phyloP scores from a whole-genome alignment of 2,797 vertebrate genomes.

The Catamblyrhynchus diadema region DNA sequence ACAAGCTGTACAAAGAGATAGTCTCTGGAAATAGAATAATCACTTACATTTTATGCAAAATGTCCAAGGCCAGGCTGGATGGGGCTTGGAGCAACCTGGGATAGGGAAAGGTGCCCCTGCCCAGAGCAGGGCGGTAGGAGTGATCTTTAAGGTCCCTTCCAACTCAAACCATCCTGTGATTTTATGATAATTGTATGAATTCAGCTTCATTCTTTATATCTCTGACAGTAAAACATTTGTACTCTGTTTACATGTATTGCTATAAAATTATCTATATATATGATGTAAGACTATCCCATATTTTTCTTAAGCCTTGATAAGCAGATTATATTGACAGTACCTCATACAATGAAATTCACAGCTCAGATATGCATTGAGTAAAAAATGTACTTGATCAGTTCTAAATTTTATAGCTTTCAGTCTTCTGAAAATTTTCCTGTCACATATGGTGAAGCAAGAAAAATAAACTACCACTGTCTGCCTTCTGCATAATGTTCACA shows the following conservation, averaged over 20 bases:
- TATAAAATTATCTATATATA: neutral
- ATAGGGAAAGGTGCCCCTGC: neutral
- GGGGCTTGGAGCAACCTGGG: neutral
- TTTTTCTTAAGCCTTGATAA: neutral
- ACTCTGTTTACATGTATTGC: neutral
- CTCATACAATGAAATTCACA: neutral
- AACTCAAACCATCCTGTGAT: neutral
- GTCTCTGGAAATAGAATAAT: neutral
- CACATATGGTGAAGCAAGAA: neutral
- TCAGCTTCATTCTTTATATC: neutral
- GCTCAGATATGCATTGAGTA: neutral
- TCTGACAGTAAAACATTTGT: neutral
- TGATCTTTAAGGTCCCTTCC: neutral
- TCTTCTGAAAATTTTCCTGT: neutral
- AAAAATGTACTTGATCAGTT: neutral
- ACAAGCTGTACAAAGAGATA: neutral
- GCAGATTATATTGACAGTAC: neutral
- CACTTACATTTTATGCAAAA: neutral
- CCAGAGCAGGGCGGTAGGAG: rapidly evolving
- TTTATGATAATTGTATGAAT: neutral
- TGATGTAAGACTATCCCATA: neutral
- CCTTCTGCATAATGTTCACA: neutral
- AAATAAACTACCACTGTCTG: neutral
- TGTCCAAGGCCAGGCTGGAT: neutral
- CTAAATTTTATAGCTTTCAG: neutral